Base-by-base conservation (phyloP, 2,888 invertebrate genomes). In the Philhelius pedissequus region DNA sequence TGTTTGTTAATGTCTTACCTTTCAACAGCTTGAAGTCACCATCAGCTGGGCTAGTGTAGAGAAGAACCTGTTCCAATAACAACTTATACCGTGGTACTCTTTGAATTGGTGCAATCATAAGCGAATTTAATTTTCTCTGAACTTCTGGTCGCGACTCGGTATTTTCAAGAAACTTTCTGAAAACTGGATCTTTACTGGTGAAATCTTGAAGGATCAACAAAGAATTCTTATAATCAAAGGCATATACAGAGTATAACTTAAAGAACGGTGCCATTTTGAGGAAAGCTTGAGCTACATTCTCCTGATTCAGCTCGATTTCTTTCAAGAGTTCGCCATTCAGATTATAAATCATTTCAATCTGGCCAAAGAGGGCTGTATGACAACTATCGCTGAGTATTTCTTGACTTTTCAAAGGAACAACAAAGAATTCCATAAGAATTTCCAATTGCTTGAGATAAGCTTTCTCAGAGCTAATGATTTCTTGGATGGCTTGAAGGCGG, bases 81-180 rank as follows among this genome's bases (percentile, higher is more conserved):
- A 96, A 91, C 88, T 95, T 94, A 89, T 96, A 96, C 60, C 96
- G 93, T 1, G 96, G 96, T 64, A 96, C 93, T 87, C 96, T 92
- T 90, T 96, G 96, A 87, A 96, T 95, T 13, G 96, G 96, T 3
- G 94, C 94, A 86, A 96, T 96, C 86, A 96, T 92, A 45, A 96
- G 91, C 0, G 96, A 94, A 76, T 95, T 94, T 4, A 96, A 90
- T 89, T 95, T 96, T 45, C 93, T 93, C 86, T 94, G 93, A 56
- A 96, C 94, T 90, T 96, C 95, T 7, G 95, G 95, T 9, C 94
- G 92, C 3, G 93, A 93, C 90, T 96, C 96, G 88, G 95, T 95
- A 30, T 91, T 91, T 76, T 92, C 92, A 40, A 95, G 89, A 88
- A 94, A 94, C 86, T 92, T 92, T 11, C 93, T 91, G 87, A 94